Evolutionary conservation across 2,113 vertebrate species (phyloP).

Genomic region (Myotis brandtii): DNA sequence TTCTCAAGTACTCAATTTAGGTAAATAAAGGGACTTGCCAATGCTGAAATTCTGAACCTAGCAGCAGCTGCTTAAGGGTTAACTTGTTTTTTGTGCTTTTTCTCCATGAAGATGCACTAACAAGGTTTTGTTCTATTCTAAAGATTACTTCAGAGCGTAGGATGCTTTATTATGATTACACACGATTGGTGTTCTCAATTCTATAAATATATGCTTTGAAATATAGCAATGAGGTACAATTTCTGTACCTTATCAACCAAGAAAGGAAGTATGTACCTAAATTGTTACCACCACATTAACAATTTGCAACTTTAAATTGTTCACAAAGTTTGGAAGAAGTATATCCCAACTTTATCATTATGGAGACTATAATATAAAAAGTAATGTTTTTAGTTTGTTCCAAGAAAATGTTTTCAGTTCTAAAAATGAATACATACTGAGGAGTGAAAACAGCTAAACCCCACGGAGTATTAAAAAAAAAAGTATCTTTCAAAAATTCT

Average conservation of each 20-base stretch:
- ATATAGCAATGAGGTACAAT: not conserved
- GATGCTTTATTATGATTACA: constrained; percentile 69
- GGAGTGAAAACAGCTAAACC: not conserved
- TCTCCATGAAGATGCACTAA: constrained; percentile 28
- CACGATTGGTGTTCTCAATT: constrained; percentile 57
- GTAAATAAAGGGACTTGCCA: not conserved
- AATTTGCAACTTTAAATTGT: constrained; percentile 56
- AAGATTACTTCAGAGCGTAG: constrained; percentile 62
- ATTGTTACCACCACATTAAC: not conserved
- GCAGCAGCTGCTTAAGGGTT: not conserved
- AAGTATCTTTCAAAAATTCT: not conserved
- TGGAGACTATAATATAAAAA: constrained; percentile 53
- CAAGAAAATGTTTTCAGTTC: constrained; percentile 42
- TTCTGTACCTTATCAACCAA: constrained; percentile 56
- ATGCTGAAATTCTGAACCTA: not conserved
- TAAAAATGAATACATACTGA: not conserved
- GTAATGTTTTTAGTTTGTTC: constrained; percentile 45
- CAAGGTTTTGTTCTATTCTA: constrained; percentile 66
- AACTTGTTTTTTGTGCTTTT: constrained; percentile 7
- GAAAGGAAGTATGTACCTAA: constrained; percentile 34
- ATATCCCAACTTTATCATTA: constrained; percentile 39
- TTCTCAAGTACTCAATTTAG: not conserved
- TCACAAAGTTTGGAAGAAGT: constrained; percentile 44
- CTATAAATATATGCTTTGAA: constrained; percentile 72
- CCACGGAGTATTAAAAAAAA: not conserved